phyloP scores from a whole-genome alignment of 2,797 vertebrate species.

The Fratercula arctica region DNA sequence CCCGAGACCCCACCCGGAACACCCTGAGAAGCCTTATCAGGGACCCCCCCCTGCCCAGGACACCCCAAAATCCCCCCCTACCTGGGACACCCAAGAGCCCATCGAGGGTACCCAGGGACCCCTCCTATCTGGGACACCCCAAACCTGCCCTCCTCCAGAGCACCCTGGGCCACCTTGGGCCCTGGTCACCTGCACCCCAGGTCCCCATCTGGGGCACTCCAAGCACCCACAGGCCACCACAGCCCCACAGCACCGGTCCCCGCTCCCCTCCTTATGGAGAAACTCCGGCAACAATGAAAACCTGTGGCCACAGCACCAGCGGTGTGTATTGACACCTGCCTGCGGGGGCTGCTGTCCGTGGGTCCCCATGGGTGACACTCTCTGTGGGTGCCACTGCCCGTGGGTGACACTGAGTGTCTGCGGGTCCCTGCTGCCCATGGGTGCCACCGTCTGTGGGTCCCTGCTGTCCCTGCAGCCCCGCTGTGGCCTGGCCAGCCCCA shows the following conservation, averaged over 20 bases:
- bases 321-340: not conserved
- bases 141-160: not conserved
- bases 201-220: not conserved
- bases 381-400: not conserved
- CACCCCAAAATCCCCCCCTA: not conserved
- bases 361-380: too few relatives aligned
- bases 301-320: fast-evolving
- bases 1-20: not conserved
- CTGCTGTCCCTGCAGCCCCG: fast-evolving
- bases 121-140: not conserved
- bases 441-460: not conserved
- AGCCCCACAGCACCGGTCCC: not conserved
- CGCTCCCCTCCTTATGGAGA: fast-evolving
- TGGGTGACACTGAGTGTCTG: not conserved
- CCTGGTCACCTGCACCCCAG: not conserved
- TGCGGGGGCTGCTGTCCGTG: not conserved
- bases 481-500: not conserved
- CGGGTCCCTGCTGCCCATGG: not conserved
- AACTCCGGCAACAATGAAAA: not conserved
- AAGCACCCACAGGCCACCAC: not conserved
- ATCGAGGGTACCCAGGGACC: not conserved
- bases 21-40: not conserved
- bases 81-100: not conserved
- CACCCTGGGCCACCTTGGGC: too few relatives aligned
- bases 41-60: not conserved